Percentiles rank a stretch among this genome's conserved stretches.
phyloP scores from a whole-genome alignment of 2,888 invertebrate genomes.

The Cephus rjabovi region DNA sequence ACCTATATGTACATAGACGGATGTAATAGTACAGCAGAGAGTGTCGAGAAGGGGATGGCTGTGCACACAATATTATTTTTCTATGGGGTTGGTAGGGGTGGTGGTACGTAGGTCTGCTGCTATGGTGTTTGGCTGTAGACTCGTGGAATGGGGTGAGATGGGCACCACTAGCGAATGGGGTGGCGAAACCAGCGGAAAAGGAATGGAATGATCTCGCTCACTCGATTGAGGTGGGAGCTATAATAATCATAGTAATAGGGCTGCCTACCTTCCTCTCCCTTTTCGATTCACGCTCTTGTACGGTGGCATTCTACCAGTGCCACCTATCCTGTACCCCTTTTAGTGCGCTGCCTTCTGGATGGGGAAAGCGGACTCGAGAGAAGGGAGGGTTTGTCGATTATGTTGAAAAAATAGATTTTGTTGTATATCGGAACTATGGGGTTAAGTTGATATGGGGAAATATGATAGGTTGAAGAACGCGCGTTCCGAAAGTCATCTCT shows the following conservation, averaged over 20 bases:
- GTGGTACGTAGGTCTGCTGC: not conserved
- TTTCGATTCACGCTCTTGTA: not conserved
- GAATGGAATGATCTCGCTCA: conserved; percentile 29
- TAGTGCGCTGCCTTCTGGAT: not conserved
- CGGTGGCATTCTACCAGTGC: not conserved
- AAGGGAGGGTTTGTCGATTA: not conserved
- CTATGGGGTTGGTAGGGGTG: conserved; percentile 41
- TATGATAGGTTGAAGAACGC: not conserved
- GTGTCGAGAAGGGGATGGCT: conserved; percentile 36
- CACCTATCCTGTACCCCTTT: not conserved
- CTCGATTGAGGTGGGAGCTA: conserved; percentile 37
- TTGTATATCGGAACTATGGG: not conserved
- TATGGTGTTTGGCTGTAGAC: not conserved
- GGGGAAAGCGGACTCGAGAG: not conserved
- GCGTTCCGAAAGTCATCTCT: not conserved
- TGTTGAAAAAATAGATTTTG: not conserved
- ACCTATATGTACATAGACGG: not conserved
- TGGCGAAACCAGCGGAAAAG: conserved; percentile 19
- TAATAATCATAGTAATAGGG: conserved; percentile 52
- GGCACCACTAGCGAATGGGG: conserved; percentile 31
- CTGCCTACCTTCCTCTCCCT: conserved; percentile 33
- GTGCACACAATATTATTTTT: conserved; percentile 56
- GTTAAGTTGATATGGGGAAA: not conserved
- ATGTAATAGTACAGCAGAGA: conserved; percentile 13
- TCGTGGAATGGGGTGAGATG: conserved; percentile 11